A percentile compares a stretch with the other conserved stretches of the same genome.
phyloP scores from a whole-genome alignment of 1,140 invertebrate species.

The Pogonognathellus flavescens region DNA sequence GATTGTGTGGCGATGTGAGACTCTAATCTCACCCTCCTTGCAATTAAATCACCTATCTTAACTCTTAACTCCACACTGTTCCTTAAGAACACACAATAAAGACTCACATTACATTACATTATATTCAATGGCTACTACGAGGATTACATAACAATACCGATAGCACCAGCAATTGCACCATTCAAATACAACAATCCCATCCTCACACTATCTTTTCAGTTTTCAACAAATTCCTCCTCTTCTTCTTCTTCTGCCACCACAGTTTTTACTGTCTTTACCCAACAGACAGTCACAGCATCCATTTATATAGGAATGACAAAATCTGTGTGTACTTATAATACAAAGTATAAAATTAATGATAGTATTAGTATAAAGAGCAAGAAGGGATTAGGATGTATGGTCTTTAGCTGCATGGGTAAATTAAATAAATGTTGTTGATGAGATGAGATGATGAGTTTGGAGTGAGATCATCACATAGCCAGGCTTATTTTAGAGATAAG shows the following conservation, averaged over 20 bases:
- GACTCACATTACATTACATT: not conserved
- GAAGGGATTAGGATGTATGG: too few species aligned
- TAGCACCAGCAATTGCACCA: not conserved
- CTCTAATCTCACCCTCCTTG: not conserved
- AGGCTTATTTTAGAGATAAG: constrained; percentile 16
- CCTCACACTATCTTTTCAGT: too few species aligned
- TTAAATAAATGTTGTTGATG: not conserved
- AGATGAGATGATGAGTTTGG: constrained; percentile 6
- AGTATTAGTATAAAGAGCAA: too few species aligned
- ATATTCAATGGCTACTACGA: not conserved
- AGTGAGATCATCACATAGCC: constrained; percentile 15
- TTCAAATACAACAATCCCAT: too few species aligned
- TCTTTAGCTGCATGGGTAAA: not conserved
- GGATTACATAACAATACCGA: not conserved
- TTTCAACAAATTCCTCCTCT: too few species aligned
- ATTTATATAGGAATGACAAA: too few species aligned
- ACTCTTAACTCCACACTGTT: not conserved
- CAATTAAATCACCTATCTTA: not conserved
- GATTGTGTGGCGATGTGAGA: constrained; percentile 16
- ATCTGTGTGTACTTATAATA: too few species aligned
- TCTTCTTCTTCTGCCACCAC: too few species aligned
- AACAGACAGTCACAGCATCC: too few species aligned
- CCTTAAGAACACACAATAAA: not conserved
- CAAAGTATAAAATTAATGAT: too few species aligned
- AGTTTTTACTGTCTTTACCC: too few species aligned